A percentile compares a stretch with the other conserved stretches of the same genome.
These are phyloP conservation scores for Leptinotarsa undecemlineata DNA, from an alignment of 1,140 invertebrate species.

Conservation along the genomic window DNA sequence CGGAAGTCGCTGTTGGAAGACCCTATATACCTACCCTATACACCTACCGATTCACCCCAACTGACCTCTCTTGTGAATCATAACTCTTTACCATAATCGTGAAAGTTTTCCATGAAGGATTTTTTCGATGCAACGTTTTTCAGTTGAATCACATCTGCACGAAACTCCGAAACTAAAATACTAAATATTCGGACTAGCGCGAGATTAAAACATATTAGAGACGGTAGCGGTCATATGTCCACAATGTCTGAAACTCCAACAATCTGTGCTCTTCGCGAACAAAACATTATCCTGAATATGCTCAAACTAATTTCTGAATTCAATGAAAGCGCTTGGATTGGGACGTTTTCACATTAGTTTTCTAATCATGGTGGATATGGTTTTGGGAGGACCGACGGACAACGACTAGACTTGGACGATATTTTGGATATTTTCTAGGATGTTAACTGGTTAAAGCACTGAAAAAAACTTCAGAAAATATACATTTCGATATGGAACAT, in stretches of 20 bases:
- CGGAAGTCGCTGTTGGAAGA: too few species aligned
- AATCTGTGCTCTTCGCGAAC: background rate
- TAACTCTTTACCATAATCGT: too few species aligned
- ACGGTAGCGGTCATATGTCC: background rate
- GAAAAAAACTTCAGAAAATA: too few species aligned
- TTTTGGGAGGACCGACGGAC: background rate
- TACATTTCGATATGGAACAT: too few species aligned
- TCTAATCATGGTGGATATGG: background rate
- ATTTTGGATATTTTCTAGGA: too few species aligned
- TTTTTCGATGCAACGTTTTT: too few species aligned
- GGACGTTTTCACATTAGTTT: background rate
- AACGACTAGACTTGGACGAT: background rate
- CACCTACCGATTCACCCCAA: too few species aligned
- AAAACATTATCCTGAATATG: background rate
- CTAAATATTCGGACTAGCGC: background rate
- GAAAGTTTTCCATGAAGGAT: too few species aligned
- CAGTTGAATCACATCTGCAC: too few species aligned
- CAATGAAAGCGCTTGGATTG: background rate
- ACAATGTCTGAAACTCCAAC: slow-evolving; percentile 1
- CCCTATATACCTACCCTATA: too few species aligned
- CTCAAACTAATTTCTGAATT: background rate
- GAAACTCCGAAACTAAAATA: background rate
- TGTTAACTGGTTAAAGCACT: too few species aligned
- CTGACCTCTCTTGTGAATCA: too few species aligned
- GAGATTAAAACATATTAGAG: slow-evolving; percentile 7